phyloP scores from a whole-genome alignment of 2,113 vertebrate genomes.

The Acinonyx jubatus region DNA sequence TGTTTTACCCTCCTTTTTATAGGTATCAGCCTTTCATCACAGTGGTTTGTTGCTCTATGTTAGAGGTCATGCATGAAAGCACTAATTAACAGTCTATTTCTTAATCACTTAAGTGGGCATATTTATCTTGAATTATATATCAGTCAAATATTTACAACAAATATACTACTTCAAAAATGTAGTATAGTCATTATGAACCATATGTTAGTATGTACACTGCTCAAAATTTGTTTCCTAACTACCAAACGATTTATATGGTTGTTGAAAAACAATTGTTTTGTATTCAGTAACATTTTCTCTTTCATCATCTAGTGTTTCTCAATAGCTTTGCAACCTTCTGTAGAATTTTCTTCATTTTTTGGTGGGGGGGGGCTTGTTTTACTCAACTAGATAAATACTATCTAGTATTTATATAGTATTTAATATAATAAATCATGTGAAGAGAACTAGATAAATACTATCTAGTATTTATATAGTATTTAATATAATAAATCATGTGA shows the following conservation, averaged over 20 bases:
- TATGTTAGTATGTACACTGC: background rate
- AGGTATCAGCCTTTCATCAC: background rate
- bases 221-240: background rate
- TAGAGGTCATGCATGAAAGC: background rate
- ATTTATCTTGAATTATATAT: background rate
- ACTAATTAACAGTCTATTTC: background rate
- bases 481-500: background rate
- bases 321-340: background rate
- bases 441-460: background rate
- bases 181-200: background rate
- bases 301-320: background rate
- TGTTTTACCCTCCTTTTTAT: background rate
- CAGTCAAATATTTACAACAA: background rate
- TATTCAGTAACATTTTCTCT: background rate
- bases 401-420: no score
- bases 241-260: background rate
- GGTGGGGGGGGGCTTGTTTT: background rate
- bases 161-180: background rate
- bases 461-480: no score
- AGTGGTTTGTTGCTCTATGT: background rate
- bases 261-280: background rate
- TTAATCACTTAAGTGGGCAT: background rate
- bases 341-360: background rate
- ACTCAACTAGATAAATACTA: background rate
- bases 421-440: background rate